phyloP scores from a whole-genome alignment of 92 coral and sea anemone species.

The Montipora capitata region DNA sequence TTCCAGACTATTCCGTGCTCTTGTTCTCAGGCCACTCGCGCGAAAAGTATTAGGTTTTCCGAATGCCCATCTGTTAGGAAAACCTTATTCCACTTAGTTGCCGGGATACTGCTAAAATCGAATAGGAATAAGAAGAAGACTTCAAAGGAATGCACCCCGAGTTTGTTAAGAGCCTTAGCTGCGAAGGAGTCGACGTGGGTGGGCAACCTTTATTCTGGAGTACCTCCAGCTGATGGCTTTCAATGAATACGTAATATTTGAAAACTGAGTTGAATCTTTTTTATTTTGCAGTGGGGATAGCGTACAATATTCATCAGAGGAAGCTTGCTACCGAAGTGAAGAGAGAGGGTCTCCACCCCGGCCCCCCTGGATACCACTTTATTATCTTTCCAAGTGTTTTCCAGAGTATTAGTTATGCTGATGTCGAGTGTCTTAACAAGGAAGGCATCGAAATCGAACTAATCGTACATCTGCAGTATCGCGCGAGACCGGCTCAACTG shows the following conservation, averaged over 20 bases:
- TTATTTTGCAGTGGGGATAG: slow-evolving; percentile 75
- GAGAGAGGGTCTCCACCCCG: slow-evolving; percentile 91
- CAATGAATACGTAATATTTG: neutral
- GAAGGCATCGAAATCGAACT: slow-evolving; percentile 87
- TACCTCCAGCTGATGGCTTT: neutral
- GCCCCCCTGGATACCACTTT: slow-evolving; percentile 87
- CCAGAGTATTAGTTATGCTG: slow-evolving; percentile 59
- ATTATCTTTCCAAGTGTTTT: slow-evolving; percentile 92
- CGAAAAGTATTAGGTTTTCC: too few relatives aligned
- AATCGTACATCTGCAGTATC: slow-evolving; percentile 86
- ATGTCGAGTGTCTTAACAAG: slow-evolving; percentile 80
- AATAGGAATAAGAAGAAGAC: too few relatives aligned
- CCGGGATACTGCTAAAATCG: too few relatives aligned
- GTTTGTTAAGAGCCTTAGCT: too few relatives aligned
- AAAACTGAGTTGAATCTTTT: neutral
- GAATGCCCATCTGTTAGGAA: too few relatives aligned
- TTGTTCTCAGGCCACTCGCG: too few relatives aligned
- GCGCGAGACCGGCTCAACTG: slow-evolving; percentile 82
- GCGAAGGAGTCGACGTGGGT: too few relatives aligned
- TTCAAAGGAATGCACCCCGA: too few relatives aligned
- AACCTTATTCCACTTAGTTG: too few relatives aligned
- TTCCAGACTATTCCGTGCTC: too few relatives aligned
- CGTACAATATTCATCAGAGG: slow-evolving; percentile 84
- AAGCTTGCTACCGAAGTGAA: slow-evolving; percentile 73
- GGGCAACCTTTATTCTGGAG: too few relatives aligned